Evolutionary conservation across 2,888 invertebrate genomes (phyloP), one percentile per base, ranked within the genome.

Genomic region (Lymantria monacha): DNA sequence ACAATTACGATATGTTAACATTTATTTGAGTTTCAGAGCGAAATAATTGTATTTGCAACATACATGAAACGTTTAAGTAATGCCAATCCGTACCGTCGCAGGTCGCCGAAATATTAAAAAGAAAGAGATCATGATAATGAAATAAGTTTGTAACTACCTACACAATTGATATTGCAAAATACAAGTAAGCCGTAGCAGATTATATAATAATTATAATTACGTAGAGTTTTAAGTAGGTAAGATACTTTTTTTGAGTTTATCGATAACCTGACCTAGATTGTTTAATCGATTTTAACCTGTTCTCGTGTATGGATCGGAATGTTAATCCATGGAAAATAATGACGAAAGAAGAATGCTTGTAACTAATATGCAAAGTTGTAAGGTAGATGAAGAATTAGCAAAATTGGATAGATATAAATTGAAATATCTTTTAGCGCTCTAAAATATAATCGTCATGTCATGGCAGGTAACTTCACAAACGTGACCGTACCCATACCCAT

Each of bases 171-270:
- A 13, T 63, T 61, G 54, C 63, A 42, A 61, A 66, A 66, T 51
- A 44, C 11, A 40, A 50, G 47, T 48, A 33, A 36, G 38, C 10
- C 40, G 13, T 52, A 40, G 51, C 51, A 51, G 42, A 50, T 63
- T 66, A 61, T 53, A 63, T 63, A 66, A 66, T 14, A 10, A 15
- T n/a, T 55, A 66, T 59, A 10, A 42, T 30, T 53, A 66, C 55
- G 55, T 66, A 61, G 66, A 63, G 57, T 48, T 30, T 30, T 57
- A 61, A 44, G 49, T 61, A 57, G 61, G 63, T 59, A 58, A 61
- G 63, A 66, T 61, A 65, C 53, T 56, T 54, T 14, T 47, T 33
- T 37, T 15, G 48, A 45, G 57, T 46, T 53, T 54, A 54, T 57
- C 55, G 53, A 57, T 65, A 60, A 59, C n/a, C 1, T 36, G 36